Evolutionary conservation across 2,888 invertebrate species (phyloP).

Genomic region (Rhopalosiphum nymphaeae): DNA sequence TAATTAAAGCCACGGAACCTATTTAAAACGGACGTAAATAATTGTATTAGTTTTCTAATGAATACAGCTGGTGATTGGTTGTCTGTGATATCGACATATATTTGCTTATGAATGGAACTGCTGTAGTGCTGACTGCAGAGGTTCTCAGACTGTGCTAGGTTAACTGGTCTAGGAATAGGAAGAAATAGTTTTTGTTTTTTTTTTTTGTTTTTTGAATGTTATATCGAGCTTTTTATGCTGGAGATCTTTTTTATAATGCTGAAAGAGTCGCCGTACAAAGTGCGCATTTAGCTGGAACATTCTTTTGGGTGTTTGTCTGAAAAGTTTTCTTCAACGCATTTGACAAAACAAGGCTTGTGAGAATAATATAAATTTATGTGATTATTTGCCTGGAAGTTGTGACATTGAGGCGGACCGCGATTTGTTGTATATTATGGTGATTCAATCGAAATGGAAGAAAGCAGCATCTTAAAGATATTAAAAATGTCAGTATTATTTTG

Average conservation of each 20-base stretch:
- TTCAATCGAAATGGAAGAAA: background rate
- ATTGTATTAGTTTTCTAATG: background rate
- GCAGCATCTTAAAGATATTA: background rate
- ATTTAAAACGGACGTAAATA: background rate
- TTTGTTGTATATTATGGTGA: background rate
- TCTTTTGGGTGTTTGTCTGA: background rate
- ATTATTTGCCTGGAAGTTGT: accelerated
- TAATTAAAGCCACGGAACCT: background rate
- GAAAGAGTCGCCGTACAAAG: background rate
- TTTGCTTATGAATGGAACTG: background rate
- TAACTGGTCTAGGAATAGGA: background rate
- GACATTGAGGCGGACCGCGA: too few relatives aligned
- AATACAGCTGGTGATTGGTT: background rate
- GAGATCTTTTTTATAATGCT: background rate
- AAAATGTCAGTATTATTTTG: background rate
- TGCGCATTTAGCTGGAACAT: background rate
- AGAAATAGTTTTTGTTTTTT: background rate
- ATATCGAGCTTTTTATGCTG: background rate
- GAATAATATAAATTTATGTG: background rate
- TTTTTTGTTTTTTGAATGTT: background rate
- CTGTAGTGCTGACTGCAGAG: background rate
- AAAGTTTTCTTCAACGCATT: background rate
- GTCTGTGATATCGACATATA: background rate
- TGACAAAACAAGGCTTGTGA: background rate
- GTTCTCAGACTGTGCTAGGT: background rate